Conservation (phyloP, 2,888 invertebrate species). For the Amphipoea lucens region DNA sequence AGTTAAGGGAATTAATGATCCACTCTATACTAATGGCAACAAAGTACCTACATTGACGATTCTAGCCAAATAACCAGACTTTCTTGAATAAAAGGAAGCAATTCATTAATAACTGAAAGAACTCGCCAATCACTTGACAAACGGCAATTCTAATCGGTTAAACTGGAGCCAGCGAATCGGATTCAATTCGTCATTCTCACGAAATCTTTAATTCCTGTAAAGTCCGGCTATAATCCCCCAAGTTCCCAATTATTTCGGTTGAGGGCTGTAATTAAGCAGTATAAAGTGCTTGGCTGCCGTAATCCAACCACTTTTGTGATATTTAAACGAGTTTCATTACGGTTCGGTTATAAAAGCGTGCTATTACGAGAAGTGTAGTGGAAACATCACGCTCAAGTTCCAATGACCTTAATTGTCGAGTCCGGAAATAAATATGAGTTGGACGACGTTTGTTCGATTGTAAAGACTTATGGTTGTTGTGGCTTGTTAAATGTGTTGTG, state of each 20-base stretch:
- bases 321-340: constrained; percentile 90
- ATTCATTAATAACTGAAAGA: constrained; percentile 49
- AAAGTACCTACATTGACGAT: constrained; percentile 39
- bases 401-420: constrained; percentile 86
- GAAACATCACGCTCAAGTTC: constrained; percentile 87
- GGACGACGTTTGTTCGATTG: constrained; percentile 72
- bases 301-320: constrained; percentile 89
- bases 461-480: constrained; percentile 34
- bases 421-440: constrained; percentile 77
- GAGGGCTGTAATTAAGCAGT: constrained; percentile 88
- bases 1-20: constrained; percentile 52
- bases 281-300: constrained; percentile 86
- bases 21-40: constrained; percentile 49
- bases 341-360: constrained; percentile 88
- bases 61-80: constrained; percentile 30
- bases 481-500: constrained; percentile 41
- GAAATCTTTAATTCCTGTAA: constrained; percentile 79
- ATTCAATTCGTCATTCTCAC: constrained; percentile 64
- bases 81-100: constrained; percentile 44
- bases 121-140: constrained; percentile 56
- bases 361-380: constrained; percentile 88
- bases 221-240: constrained; percentile 84
- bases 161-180: constrained; percentile 40
- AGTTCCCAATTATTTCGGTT: constrained; percentile 89
- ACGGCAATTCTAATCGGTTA: constrained; percentile 53